Evolutionary conservation across 1,140 invertebrate species (phyloP).

Genomic region (Bombus waltoni): DNA sequence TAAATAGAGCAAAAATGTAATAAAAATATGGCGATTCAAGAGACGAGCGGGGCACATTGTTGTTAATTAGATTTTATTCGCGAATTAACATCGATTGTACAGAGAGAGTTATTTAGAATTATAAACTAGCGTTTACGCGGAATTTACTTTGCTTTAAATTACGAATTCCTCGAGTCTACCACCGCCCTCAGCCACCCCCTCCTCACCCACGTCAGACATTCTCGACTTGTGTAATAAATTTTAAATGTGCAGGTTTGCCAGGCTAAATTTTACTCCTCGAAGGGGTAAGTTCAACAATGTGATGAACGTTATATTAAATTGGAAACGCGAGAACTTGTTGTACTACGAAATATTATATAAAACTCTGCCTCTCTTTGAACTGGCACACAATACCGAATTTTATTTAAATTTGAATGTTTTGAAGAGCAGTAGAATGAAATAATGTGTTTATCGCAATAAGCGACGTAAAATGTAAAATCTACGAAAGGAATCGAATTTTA

Average conservation of each 20-base stretch:
- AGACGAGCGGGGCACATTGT: neutral
- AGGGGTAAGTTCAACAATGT: conserved; percentile 17
- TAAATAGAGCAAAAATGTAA: too few species aligned
- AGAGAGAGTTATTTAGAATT: conserved; percentile 28
- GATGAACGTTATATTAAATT: conserved; percentile 33
- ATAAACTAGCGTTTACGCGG: conserved; percentile 16
- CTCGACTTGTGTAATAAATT: conserved; percentile 35
- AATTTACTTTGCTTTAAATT: conserved; percentile 39
- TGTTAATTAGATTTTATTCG: conserved; percentile 1
- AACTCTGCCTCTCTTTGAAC: neutral
- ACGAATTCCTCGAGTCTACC: conserved; percentile 35
- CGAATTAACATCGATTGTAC: conserved; percentile 23
- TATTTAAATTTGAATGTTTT: neutral
- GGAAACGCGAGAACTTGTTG: conserved; percentile 9
- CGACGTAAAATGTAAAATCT: too few species aligned
- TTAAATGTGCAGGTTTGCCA: conserved; percentile 19
- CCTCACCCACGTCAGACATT: neutral
- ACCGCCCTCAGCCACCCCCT: neutral
- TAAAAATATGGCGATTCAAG: neutral
- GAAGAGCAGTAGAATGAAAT: neutral
- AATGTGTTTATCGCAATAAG: neutral
- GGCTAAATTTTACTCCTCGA: conserved; percentile 15
- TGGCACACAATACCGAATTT: neutral
- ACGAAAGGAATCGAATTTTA: too few species aligned
- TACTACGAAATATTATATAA: neutral